Base-by-base conservation (phyloP, 2,888 invertebrate genomes). In the Trichopria drosophilae region DNA sequence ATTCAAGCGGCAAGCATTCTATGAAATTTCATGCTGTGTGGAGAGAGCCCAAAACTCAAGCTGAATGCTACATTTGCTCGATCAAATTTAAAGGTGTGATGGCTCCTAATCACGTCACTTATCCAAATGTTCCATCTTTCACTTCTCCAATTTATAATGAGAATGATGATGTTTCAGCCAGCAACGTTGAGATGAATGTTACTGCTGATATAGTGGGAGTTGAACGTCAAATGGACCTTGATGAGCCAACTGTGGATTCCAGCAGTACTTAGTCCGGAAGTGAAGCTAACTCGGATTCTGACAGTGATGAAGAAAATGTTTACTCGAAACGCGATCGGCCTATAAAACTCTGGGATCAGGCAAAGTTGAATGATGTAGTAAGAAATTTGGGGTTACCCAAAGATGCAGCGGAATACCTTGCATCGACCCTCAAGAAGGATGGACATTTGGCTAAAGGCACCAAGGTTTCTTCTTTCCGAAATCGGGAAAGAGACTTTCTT, bases 361-460 rank as follows among this genome's bases (percentile, higher is more conserved):
- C 18, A 13, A 40, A 40, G 26, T 40, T 32, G 18, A 44, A 23
- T 34, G 32, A 34, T 34, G 15, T 34, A 15, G 20, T 32, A 34
- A 44, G 34, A 22, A 13, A 34, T 44, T 34, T 44, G n/a, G 43
- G 32, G 10, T 24, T 20, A 44, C 12, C 32, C 10, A 44, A 18
- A 22, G 44, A 44, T 16, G 24, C 23, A 15, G 44, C 32, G 15
- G 44, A 44, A 34, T 20, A 26, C 26, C 37, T 37, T 26, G 15
- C 40, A 13, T 24, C 26, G 22, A 10, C 16, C 16, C n/a, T 40
- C 6, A 40, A 40, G 16, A 12, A 26, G 26, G 26, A 40, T 24
- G 40, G 40, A 12, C 40, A 16, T n/a, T 23, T 24, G 13, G 16
- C 40, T 24, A 40, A 24, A 18, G 26, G 26, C 16, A 23, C 40